Evolutionary conservation across 2,888 invertebrate species (phyloP).

Genomic region (Cancer borealis): DNA sequence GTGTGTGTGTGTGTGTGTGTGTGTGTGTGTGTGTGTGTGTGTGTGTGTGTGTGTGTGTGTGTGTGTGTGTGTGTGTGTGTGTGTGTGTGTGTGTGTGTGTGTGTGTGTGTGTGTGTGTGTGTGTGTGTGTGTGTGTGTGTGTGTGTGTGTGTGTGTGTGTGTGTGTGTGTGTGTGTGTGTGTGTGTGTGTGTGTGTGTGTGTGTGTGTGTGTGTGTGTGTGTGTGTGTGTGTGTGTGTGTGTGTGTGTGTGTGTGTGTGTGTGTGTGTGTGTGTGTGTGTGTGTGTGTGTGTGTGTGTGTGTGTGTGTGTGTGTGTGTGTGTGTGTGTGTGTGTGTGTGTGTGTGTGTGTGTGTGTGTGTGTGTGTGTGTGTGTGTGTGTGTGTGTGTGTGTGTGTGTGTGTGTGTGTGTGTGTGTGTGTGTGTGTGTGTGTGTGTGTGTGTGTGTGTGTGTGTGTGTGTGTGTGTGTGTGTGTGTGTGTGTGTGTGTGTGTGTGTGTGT

Average conservation of each 20-base stretch:
- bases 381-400: constrained; percentile 40
- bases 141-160: constrained; percentile 41
- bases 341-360: neutral
- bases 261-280: neutral
- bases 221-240: constrained; percentile 40
- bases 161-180: constrained; percentile 39
- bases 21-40: constrained; percentile 41
- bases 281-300: constrained; percentile 43
- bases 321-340: too few species aligned
- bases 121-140: neutral
- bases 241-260: constrained; percentile 41
- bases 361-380: constrained; percentile 42
- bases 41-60: neutral
- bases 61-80: constrained; percentile 42
- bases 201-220: constrained; percentile 34
- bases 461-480: constrained; percentile 41
- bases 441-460: constrained; percentile 40
- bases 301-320: constrained; percentile 40
- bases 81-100: constrained; percentile 40
- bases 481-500: too few species aligned
- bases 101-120: too few species aligned
- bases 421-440: constrained; percentile 12
- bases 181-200: too few species aligned
- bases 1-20: constrained; percentile 40
- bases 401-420: too few species aligned